These are phyloP conservation scores for Protophormia terraenovae DNA, from an alignment of 2,888 invertebrate genomes.

Conservation along the genomic window DNA sequence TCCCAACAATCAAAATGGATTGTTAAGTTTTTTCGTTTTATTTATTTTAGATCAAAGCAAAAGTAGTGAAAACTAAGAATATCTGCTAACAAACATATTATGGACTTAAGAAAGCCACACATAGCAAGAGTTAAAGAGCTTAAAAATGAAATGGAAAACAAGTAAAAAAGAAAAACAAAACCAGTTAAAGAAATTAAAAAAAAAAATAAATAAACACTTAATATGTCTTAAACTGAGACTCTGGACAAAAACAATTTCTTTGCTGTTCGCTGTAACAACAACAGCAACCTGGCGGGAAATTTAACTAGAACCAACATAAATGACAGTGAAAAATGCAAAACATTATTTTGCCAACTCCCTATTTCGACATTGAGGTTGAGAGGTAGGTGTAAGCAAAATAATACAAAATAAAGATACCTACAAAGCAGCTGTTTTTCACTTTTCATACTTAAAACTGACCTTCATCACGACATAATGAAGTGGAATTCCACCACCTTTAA, in stretches of 20 bases:
- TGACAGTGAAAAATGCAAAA: slow-evolving; percentile 14
- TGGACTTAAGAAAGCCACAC: not conserved
- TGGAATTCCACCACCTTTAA: not conserved
- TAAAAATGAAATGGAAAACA: not conserved
- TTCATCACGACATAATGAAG: not conserved
- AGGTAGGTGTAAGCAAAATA: not conserved
- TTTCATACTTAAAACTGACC: not conserved
- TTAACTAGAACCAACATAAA: too few relatives aligned
- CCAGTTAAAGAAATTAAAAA: not conserved
- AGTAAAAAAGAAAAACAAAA: not conserved
- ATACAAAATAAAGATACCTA: not conserved
- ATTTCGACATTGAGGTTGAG: not conserved
- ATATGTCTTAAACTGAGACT: not conserved
- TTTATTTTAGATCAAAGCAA: not conserved
- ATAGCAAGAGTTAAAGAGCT: not conserved
- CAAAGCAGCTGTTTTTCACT: slow-evolving; percentile 10
- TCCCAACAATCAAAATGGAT: not conserved
- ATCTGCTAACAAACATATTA: not conserved
- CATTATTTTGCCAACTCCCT: not conserved
- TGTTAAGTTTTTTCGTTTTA: not conserved
- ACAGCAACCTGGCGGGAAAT: not conserved
- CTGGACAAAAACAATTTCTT: not conserved
- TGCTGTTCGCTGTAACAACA: not conserved
- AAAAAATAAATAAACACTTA: not conserved
- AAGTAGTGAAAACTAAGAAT: not conserved